Evolutionary conservation across 2,113 vertebrate genomes (phyloP), one percentile per base, ranked within the genome.

Genomic region (Panthera uncia): DNA sequence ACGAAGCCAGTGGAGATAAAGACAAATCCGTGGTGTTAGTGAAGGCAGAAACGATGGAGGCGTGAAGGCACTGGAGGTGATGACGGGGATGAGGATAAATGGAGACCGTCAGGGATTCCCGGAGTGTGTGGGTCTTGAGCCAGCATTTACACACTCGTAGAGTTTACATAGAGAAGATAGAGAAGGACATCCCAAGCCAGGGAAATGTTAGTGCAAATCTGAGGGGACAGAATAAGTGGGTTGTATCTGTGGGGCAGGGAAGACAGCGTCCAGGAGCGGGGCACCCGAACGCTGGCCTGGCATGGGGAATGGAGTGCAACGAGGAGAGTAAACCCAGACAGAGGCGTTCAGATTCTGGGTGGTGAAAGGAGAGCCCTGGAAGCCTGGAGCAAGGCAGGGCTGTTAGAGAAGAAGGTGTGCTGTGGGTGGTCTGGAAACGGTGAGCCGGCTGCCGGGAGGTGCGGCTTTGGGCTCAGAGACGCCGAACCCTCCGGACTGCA

Each of bases 401-500:
- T 33, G 15, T 55, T 10, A 27, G 68, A 57, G 38, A 69, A 18
- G 31, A 91, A 50, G 29, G 19, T 21, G 83, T 33, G 65, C 65
- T 48, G 76, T 45, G 74, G 27, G 12, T 48, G 61, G 45, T 52
- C 66, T 21, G 76, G 68, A 25, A 71, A 45, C 3, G 55, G 80
- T 8, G 65, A 55, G 78, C 68, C 29, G 29, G 7, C 5, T 8
- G 38, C 48, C 27, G 76, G 52, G 68, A 55, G 5, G 6, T 12
- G 8, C 4, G 9, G 11, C 27, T 1, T 29, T 27, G 6, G 31
- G 41, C 21, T 19, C 7, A 1, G 61, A 78, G 38, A 41, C 14
- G 63, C 15, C 27, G 21, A 45, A 50, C 16, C 63, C 73, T 0
- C 0, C 3, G 16, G 50, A 66, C 7, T 6, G 1, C 9, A 0